Evolutionary conservation across 1,140 invertebrate genomes (phyloP).

Genomic region (Globodera ellingtonae): DNA sequence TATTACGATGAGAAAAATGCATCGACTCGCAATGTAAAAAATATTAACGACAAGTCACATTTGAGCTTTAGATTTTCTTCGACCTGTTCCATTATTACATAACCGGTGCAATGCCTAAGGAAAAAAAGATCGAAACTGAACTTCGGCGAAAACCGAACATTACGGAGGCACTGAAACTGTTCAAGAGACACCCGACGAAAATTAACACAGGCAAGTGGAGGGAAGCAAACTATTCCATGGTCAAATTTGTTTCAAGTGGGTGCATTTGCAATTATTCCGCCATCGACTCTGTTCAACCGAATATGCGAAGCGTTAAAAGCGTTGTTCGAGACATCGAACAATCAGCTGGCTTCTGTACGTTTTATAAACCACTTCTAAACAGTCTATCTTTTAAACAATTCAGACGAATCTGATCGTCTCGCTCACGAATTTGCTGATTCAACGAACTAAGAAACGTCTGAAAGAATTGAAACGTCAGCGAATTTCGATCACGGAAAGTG

Average conservation of each 20-base stretch:
- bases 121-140: constrained; percentile 23
- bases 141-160: constrained; percentile 37
- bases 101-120: constrained; percentile 18
- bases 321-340: constrained; percentile 43
- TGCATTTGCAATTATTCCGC: constrained; percentile 43
- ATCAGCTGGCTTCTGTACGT: constrained; percentile 32
- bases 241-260: constrained; percentile 26
- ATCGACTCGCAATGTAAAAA: constrained; percentile 32
- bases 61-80: constrained; percentile 47
- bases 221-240: neutral
- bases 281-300: constrained; percentile 32
- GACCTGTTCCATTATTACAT: constrained; percentile 50
- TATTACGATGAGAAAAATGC: constrained; percentile 45
- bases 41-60: constrained; percentile 8
- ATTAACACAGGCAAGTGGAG: constrained; percentile 37
- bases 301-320: constrained; percentile 45
- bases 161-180: constrained; percentile 44
- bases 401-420: constrained; percentile 29
- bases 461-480: constrained; percentile 27
- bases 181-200: constrained; percentile 42
- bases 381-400: constrained; percentile 1
- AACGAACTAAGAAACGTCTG: constrained; percentile 15
- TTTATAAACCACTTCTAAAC: neutral
- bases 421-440: constrained; percentile 33
- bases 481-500: constrained; percentile 31